Base-by-base conservation (phyloP, 2,113 vertebrate genomes). In the Takifugu bimaculatus region DNA sequence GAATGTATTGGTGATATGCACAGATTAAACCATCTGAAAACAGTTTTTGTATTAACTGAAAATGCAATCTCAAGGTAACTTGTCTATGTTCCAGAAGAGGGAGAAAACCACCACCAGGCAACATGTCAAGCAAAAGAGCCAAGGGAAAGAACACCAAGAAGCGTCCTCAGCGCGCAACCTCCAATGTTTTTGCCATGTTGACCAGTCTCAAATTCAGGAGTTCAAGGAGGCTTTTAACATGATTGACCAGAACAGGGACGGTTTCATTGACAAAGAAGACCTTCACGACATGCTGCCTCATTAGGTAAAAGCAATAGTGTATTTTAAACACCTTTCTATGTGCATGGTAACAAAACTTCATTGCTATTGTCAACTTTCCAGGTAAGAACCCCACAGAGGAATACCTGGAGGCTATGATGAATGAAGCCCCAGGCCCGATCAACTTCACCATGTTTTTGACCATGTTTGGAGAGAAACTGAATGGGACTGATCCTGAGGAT, bases 371-470 rank as follows among this genome's bases (percentile, higher is more conserved):
- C 15, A 3, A 13, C 43, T 55, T 50, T 12, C 6, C 35, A 98
- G 95, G 95, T 32, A 97, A 98, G 83, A 96, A 95, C 73, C 95
- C 95, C 45, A 94, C 93, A 0, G 95, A 98, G 51, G 94, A 95
- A 0, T 96, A 97, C 68, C 86, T 97, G 47, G 95, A 98, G 57
- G 74, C 92, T 51, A 98, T 97, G 95, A 98, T 96, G 95, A 97
- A 93, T 0, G 95, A 97, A 79, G 94, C 95, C 2, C 95, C 94
- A 0, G 95, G 95, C 0, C 95, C 94, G 5, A 96, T 98, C 62
- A 98, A 98, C 77, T 98, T 98, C 65, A 98, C 95, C 0, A 98
- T 98, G 95, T 96, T 98, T 57, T 93, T 98, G 57, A 98, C 95
- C 5, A 98, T 97, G 95, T 97, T 98, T 71, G 95, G 95, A n/a